Evolutionary conservation across 2,113 vertebrate species (phyloP).

Genomic region (Mohoua ochrocephala): DNA sequence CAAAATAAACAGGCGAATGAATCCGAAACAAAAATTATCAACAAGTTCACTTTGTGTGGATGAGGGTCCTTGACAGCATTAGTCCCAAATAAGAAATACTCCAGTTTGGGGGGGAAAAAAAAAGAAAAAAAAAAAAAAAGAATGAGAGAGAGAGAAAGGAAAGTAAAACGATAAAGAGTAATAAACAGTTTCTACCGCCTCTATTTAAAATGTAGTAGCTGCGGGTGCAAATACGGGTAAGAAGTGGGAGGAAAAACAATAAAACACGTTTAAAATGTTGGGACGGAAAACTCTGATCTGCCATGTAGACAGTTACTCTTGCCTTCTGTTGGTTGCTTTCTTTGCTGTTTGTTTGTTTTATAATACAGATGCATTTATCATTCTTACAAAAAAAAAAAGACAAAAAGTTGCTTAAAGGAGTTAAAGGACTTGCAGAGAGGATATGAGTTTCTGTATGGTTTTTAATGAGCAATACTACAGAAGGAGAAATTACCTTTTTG

Average conservation of each 20-base stretch:
- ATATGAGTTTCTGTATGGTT: conserved; percentile 27
- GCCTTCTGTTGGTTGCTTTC: not conserved
- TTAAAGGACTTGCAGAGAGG: conserved; percentile 54
- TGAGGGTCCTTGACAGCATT: not conserved
- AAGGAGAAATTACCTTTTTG: conserved; percentile 43
- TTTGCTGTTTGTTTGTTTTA: not conserved
- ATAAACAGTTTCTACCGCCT: not conserved
- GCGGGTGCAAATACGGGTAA: not conserved
- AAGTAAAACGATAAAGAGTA: not conserved
- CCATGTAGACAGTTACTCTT: not conserved
- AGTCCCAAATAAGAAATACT: not conserved
- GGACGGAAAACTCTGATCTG: not conserved
- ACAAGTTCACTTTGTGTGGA: conserved; percentile 57
- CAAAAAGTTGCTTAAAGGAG: conserved; percentile 58
- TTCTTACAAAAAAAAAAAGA: not conserved
- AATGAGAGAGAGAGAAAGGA: not conserved
- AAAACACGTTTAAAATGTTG: not conserved
- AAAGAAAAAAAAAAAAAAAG: accelerated
- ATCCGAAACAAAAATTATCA: conserved; percentile 33
- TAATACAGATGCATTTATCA: not conserved
- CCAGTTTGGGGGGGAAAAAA: accelerated
- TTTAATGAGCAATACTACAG: conserved; percentile 42
- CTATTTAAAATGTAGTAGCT: not conserved
- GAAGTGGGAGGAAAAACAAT: not conserved
- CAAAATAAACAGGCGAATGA: conserved; percentile 45